phyloP scores from a whole-genome alignment of 2,797 vertebrate species.

The Oryzias sinensis region DNA sequence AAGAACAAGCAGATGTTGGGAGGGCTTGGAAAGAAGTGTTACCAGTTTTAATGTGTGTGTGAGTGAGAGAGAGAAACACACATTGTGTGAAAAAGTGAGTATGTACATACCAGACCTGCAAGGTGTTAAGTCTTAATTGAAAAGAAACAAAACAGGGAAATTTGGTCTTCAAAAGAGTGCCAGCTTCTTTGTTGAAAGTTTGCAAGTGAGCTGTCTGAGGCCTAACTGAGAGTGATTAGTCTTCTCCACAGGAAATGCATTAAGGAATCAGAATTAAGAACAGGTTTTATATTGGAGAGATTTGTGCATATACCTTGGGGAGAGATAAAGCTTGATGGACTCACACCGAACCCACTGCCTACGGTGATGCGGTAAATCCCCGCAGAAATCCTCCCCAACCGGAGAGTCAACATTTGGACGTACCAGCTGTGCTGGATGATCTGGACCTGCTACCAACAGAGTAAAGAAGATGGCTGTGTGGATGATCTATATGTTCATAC shows the following conservation, averaged over 20 bases:
- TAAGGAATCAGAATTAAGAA: conserved; percentile 76
- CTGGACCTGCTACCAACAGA: conserved; percentile 53
- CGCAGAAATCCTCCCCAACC: conserved; percentile 46
- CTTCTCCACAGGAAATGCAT: conserved; percentile 71
- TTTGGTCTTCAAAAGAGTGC: conserved; percentile 44
- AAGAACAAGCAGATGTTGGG: conserved; percentile 85
- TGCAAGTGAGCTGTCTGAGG: conserved; percentile 43
- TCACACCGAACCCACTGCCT: conserved; percentile 56
- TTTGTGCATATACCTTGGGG: conserved; percentile 66
- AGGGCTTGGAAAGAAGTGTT: conserved; percentile 59
- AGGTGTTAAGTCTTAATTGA: conserved; percentile 50
- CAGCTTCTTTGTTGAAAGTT: conserved; percentile 37
- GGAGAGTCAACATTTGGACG: conserved; percentile 62
- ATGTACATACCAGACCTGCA: conserved; percentile 53
- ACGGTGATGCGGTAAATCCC: conserved; percentile 64
- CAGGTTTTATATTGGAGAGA: conserved; percentile 75
- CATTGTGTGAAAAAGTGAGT: conserved; percentile 42
- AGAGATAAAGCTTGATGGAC: conserved; percentile 75
- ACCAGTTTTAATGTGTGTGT: conserved; percentile 53
- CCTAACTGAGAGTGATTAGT: conserved; percentile 71
- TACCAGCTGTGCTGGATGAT: conserved; percentile 56
- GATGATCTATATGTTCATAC: neutral
- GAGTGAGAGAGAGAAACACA: conserved; percentile 18
- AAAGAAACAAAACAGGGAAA: conserved; percentile 54
- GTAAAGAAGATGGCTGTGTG: conserved; percentile 8